Conservation (phyloP, 2,888 invertebrate species). For the Drosophila planitibia region DNA sequence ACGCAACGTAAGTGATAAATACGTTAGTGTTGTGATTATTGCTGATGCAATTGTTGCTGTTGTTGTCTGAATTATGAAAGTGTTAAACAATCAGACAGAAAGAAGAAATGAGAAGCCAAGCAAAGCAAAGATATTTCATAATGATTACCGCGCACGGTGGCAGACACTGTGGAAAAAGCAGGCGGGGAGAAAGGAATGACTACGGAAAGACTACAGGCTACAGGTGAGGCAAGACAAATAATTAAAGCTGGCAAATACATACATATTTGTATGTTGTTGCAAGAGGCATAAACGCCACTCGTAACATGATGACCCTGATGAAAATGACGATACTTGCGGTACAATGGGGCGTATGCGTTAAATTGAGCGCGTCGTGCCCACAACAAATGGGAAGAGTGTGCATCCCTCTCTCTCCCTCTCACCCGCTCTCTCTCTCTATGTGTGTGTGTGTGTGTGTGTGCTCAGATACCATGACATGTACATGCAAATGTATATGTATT, state of each 20-base stretch:
- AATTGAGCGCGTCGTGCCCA: conserved; percentile 69
- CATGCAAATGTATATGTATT: conserved; percentile 48
- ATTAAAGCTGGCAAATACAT: conserved; percentile 26
- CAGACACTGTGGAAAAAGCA: conserved; percentile 1
- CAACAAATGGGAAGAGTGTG: conserved; percentile 27
- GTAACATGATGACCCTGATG: conserved; percentile 69
- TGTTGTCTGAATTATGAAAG: conserved; percentile 62
- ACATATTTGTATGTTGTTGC: conserved; percentile 5
- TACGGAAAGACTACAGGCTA: conserved; percentile 4
- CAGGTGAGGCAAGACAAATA: conserved; percentile 49
- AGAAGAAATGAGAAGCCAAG: conserved; percentile 32
- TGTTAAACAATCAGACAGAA: conserved; percentile 45
- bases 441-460: not conserved
- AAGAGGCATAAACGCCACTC: conserved; percentile 30
- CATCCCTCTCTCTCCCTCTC: not conserved
- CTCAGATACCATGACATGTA: conserved; percentile 54
- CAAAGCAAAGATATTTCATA: conserved; percentile 48
- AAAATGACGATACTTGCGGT: conserved; percentile 41
- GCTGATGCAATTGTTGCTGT: conserved; percentile 23
- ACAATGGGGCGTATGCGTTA: conserved; percentile 71
- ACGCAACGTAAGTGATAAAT: conserved; percentile 45
- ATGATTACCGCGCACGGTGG: conserved; percentile 25
- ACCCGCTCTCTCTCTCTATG: no score
- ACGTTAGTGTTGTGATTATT: conserved; percentile 25
- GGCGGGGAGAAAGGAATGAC: conserved; percentile 37